Evolutionary conservation across 2,113 vertebrate genomes (phyloP), one percentile per base, ranked within the genome.

Genomic region (Erpornis zantholeuca): DNA sequence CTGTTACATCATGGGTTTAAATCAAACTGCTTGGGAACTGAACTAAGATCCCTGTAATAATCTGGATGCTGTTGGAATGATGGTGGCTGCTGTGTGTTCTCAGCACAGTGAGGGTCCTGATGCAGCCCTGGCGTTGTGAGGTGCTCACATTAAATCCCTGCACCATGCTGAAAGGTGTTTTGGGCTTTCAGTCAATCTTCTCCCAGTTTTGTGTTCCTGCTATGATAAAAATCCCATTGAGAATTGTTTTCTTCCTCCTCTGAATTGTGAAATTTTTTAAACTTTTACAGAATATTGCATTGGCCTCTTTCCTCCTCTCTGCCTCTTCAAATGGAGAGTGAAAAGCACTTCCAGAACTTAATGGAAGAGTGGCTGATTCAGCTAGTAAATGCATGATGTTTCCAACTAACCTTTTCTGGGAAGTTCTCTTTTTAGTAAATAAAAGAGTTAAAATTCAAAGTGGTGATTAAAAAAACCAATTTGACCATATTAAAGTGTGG

Each of bases 271-370:
- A 1, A 12, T 42, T 13, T 42, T 21, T 53, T 12, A 0, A 75
- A 56, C 33, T 73, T 86, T 12, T 40, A 91, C 82, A 73, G 33
- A 82, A 38, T 87, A 65, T 45, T 71, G 10, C 36, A 60, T 24
- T 87, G 35, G n/a, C 40, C 10, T 92, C 59, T 84, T 87, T 29
- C 20, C 23, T 73, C 17, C 10, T 78, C 24, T 52, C 44, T 0
- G 0, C 13, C 59, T 36, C 53, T 73, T 76, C 47, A 82, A 66
- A 25, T 31, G 25, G 49, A 42, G 16, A 65, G 75, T 82, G 38
- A 85, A 76, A 82, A 86, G 90, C 63, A 66, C 42, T 92, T 91
- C 35, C 42, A 82, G 59, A 87, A 69, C 59, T 78, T 61, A 57
- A 35, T 33, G 53, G 65, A 76, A 75, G 57, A 86, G 82, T 38